A percentile compares a stretch with the other conserved stretches of the same genome.
These are phyloP conservation scores for Neodiprion pinetum DNA, from an alignment of 1,140 invertebrate genomes.

Conservation along the genomic window DNA sequence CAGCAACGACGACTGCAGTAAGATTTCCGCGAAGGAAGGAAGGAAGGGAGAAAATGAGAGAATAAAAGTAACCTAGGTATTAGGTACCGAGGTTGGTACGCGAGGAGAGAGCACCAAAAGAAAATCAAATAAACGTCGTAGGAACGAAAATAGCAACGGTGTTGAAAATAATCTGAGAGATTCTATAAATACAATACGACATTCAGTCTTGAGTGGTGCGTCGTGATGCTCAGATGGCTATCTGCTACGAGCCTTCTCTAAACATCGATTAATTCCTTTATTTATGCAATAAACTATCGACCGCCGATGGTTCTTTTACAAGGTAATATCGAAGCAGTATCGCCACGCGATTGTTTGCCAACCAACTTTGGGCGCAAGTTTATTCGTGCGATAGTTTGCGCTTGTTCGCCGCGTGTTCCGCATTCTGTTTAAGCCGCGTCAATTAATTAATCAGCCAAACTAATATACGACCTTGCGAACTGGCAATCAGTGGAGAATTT, in stretches of 20 bases:
- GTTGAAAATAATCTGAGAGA: conserved; percentile 60
- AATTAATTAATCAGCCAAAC: too few species aligned
- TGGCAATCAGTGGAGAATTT: too few species aligned
- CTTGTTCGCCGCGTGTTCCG: too few species aligned
- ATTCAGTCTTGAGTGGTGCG: conserved; percentile 57
- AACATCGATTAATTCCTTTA: conserved; percentile 13
- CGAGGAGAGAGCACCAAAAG: background rate
- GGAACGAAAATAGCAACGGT: conserved; percentile 51
- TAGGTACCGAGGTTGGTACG: background rate
- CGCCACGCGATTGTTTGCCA: too few species aligned
- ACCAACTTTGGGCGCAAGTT: too few species aligned
- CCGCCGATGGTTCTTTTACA: background rate
- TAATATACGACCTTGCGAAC: too few species aligned
- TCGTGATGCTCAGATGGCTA: conserved; percentile 55
- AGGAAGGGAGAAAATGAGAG: conserved; percentile 29
- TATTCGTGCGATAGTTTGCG: too few species aligned
- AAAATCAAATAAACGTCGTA: conserved; percentile 21
- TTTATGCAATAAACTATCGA: background rate
- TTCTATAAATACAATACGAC: conserved; percentile 64
- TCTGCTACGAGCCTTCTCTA: conserved; percentile 34
- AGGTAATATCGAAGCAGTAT: background rate
- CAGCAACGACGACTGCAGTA: too few species aligned
- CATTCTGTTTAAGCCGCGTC: too few species aligned
- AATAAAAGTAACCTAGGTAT: conserved; percentile 22
- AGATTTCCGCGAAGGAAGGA: conserved; percentile 12